Evolutionary conservation across 2,797 vertebrate genomes (phyloP).

Genomic region (Calcarius lapponicus): DNA sequence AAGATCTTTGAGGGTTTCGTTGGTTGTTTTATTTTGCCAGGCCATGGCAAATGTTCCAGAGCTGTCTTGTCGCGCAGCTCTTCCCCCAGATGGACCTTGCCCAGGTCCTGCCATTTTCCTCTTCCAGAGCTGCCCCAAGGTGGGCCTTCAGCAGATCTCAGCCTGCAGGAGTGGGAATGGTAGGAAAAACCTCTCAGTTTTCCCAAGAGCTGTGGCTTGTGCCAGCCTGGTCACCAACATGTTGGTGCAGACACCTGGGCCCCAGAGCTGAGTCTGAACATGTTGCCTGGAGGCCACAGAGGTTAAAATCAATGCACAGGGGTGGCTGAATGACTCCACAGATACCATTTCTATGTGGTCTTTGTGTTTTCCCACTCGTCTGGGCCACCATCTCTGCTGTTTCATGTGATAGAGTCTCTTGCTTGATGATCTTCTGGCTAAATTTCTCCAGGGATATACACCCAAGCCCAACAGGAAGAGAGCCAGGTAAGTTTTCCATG

Average conservation of each 20-base stretch:
- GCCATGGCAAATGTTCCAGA: background rate
- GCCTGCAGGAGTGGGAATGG: background rate
- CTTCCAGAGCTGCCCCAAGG: background rate
- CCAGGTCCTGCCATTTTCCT: background rate
- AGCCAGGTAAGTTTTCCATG: background rate
- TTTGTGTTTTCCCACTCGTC: background rate
- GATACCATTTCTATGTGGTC: background rate
- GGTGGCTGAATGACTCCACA: background rate
- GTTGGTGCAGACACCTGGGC: background rate
- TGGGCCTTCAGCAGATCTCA: background rate
- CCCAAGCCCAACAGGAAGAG: background rate
- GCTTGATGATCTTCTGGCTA: background rate
- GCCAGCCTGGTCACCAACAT: background rate
- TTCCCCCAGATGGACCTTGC: background rate
- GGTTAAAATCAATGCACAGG: background rate
- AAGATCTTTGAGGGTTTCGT: background rate
- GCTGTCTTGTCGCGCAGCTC: background rate
- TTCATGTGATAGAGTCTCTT: background rate
- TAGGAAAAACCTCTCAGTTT: background rate
- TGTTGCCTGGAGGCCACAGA: fast-evolving
- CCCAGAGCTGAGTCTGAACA: background rate
- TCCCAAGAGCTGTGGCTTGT: background rate
- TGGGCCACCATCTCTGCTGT: background rate
- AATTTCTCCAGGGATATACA: background rate
- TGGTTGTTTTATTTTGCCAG: background rate